Evolutionary conservation across 2,797 vertebrate species (phyloP).

Genomic region (Mormyrus proboscirostris): DNA sequence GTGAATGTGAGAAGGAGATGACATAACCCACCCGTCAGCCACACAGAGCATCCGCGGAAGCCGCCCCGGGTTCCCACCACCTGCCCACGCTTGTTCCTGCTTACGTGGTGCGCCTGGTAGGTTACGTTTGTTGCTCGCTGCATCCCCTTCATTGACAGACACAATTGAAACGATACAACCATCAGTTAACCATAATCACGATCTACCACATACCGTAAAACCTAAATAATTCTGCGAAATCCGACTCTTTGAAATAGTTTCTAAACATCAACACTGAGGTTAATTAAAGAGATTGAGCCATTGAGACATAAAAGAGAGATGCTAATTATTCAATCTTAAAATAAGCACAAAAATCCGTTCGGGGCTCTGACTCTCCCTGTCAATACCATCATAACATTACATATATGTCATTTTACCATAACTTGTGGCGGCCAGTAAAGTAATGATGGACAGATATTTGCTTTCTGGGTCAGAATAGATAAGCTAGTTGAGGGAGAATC

Average conservation of each 20-base stretch:
- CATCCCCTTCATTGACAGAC: conserved; percentile 69
- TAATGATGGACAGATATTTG: neutral
- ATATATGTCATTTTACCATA: neutral
- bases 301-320: neutral
- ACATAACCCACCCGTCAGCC: conserved; percentile 80
- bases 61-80: conserved; percentile 93
- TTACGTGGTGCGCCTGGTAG: conserved; percentile 96
- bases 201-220: neutral
- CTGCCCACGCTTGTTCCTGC: conserved; percentile 93
- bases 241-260: neutral
- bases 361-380: neutral
- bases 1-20: no score
- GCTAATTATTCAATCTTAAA: neutral
- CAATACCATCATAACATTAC: neutral
- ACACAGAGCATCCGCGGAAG: conserved; percentile 94
- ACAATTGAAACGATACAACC: neutral
- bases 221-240: neutral
- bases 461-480: neutral
- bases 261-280: neutral
- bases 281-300: neutral
- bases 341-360: neutral
- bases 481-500: neutral
- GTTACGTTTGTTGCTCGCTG: conserved; percentile 97
- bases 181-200: neutral
- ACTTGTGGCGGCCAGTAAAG: neutral